phyloP scores from a whole-genome alignment of 2,888 invertebrate genomes.

The Ametastegia equiseti region DNA sequence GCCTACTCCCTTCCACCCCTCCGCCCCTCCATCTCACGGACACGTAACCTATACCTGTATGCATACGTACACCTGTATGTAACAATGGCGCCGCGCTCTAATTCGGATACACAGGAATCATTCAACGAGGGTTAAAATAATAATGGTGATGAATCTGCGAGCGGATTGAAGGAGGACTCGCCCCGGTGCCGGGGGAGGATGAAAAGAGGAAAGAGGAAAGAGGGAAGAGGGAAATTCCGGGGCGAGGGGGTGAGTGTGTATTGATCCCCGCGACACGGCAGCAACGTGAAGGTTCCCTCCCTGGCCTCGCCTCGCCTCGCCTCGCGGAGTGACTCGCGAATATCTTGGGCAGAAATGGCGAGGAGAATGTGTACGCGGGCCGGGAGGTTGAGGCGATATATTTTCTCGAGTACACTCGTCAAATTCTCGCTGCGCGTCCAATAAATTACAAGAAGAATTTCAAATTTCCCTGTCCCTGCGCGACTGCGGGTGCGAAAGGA shows the following conservation, averaged over 20 bases:
- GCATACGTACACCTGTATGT: neutral
- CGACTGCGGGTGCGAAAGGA: too few species aligned
- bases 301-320: neutral
- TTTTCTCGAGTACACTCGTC: neutral
- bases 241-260: conserved; percentile 42
- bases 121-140: conserved; percentile 58
- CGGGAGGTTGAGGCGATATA: neutral
- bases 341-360: conserved; percentile 26
- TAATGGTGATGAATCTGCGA: conserved; percentile 56
- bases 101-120: conserved; percentile 42
- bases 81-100: too few species aligned
- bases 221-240: conserved; percentile 6
- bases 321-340: neutral
- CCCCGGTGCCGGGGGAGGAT: neutral
- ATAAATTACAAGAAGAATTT: too few species aligned
- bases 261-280: conserved; percentile 30
- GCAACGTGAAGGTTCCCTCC: neutral
- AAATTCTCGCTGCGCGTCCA: neutral
- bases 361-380: neutral
- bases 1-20: too few species aligned
- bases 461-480: too few species aligned
- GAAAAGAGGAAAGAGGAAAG: too few species aligned
- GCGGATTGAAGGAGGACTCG: conserved; percentile 29
- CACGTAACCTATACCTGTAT: too few species aligned
- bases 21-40: too few species aligned